Percentiles rank a stretch among this genome's conserved stretches.
Evolutionary conservation across 1,140 invertebrate genomes (phyloP).

Genomic region (Diploscapter pachys): DNA sequence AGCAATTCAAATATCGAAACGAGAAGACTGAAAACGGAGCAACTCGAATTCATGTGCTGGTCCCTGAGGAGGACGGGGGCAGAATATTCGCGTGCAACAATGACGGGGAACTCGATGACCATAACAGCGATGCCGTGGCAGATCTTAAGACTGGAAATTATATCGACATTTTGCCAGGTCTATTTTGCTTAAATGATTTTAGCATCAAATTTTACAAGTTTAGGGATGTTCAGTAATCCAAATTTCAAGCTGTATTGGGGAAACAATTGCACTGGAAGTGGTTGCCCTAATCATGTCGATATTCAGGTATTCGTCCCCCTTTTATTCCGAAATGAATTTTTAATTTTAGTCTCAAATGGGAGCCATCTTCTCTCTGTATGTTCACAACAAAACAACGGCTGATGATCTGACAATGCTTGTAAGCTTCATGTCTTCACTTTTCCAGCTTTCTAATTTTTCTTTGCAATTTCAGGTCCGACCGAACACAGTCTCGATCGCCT

Average conservation of each 20-base stretch:
- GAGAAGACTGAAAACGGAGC: conserved; percentile 54
- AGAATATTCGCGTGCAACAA: conserved; percentile 42
- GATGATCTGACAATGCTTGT: not conserved
- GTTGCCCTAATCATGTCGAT: conserved; percentile 18
- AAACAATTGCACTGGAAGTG: conserved; percentile 29
- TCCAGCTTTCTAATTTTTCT: not conserved
- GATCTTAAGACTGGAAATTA: conserved; percentile 37
- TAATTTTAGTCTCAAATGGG: conserved; percentile 37
- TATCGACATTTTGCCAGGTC: conserved; percentile 47
- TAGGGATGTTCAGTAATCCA: conserved; percentile 38
- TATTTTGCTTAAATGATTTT: conserved; percentile 5
- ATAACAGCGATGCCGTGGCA: too few relatives aligned
- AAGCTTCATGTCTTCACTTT: not conserved
- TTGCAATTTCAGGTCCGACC: conserved; percentile 23
- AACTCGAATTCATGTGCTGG: conserved; percentile 50
- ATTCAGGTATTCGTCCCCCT: conserved; percentile 6
- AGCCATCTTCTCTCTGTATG: conserved; percentile 44
- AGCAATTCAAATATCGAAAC: conserved; percentile 42
- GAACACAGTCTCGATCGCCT: conserved; percentile 51
- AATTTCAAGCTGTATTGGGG: conserved; percentile 49
- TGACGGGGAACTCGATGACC: conserved; percentile 14
- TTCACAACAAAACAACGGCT: conserved; percentile 6
- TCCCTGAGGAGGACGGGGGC: conserved; percentile 25
- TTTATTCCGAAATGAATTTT: too few relatives aligned
- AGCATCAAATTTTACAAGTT: too few relatives aligned